These are phyloP conservation scores for Coracias cyanogaster DNA, from an alignment of 2,797 vertebrate genomes.

Conservation along the genomic window DNA sequence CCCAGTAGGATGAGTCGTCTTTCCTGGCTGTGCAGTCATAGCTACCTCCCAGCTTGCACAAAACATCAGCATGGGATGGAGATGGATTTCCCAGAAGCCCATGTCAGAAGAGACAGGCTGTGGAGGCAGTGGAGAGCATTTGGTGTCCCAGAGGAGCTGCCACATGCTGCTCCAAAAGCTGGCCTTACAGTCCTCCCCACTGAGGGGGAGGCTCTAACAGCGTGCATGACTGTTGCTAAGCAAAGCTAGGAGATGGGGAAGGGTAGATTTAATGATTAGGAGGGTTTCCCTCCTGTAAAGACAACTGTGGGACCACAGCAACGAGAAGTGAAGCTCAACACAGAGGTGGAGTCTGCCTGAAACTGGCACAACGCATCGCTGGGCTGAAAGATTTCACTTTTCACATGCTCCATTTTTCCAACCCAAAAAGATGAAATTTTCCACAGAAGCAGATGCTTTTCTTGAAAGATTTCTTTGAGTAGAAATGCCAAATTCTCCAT, in stretches of 20 bases:
- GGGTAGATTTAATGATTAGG: neutral
- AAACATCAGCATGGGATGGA: neutral
- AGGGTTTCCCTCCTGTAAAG: neutral
- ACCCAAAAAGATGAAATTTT: constrained; percentile 57
- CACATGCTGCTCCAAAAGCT: neutral
- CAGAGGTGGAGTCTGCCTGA: constrained; percentile 41
- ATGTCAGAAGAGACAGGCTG: neutral
- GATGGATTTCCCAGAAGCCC: neutral
- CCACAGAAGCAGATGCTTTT: constrained; percentile 70
- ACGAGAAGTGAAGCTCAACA: neutral
- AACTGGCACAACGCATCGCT: neutral
- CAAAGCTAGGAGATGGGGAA: neutral
- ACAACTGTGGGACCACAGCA: neutral
- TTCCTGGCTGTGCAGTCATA: neutral
- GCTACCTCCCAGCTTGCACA: neutral
- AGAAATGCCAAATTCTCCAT: constrained; percentile 67
- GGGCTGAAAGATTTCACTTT: constrained; percentile 38
- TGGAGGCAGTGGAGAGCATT: neutral
- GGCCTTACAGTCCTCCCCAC: neutral
- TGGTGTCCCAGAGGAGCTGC: neutral
- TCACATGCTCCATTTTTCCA: constrained; percentile 66
- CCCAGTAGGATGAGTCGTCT: neutral
- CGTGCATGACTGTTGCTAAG: neutral
- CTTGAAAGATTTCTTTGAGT: constrained; percentile 68
- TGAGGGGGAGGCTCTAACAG: accelerated